phyloP scores from a whole-genome alignment of 2,888 invertebrate species.

The Spilarctia lutea region DNA sequence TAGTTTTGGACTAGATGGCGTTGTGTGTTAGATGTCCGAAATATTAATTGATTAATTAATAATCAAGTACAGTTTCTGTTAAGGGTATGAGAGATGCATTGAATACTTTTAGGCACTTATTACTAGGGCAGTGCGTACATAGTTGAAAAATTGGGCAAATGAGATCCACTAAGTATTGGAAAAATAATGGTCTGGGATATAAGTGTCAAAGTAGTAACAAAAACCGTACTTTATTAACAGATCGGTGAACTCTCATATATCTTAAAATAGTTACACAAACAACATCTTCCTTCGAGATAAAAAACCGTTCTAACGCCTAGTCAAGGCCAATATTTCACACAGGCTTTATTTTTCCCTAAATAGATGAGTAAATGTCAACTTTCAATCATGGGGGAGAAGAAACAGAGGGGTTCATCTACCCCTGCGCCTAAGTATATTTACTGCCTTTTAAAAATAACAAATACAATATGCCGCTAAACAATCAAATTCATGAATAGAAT shows the following conservation, averaged over 20 bases:
- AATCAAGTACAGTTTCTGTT: too few relatives aligned
- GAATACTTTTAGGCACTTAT: not conserved
- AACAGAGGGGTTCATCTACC: constrained; percentile 46
- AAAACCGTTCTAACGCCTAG: constrained; percentile 34
- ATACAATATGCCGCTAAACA: constrained; percentile 54
- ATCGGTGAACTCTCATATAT: not conserved
- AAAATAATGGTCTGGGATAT: not conserved
- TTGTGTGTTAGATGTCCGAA: too few relatives aligned
- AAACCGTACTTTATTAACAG: not conserved
- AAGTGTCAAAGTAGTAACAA: not conserved
- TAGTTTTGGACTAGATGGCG: too few relatives aligned
- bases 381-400: constrained; percentile 53
- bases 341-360: constrained; percentile 40
- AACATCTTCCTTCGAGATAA: constrained; percentile 23
- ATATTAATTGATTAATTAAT: too few relatives aligned
- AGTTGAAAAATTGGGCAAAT: not conserved
- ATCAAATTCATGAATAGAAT: constrained; percentile 62
- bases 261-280: constrained; percentile 14
- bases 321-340: constrained; percentile 38
- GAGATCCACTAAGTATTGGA: not conserved
- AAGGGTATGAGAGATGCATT: not conserved
- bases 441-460: constrained; percentile 59
- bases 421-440: constrained; percentile 33
- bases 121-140: not conserved
- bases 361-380: constrained; percentile 54